Conservation (phyloP, 2,888 invertebrate species). For the Rhorus exstirpatorius region DNA sequence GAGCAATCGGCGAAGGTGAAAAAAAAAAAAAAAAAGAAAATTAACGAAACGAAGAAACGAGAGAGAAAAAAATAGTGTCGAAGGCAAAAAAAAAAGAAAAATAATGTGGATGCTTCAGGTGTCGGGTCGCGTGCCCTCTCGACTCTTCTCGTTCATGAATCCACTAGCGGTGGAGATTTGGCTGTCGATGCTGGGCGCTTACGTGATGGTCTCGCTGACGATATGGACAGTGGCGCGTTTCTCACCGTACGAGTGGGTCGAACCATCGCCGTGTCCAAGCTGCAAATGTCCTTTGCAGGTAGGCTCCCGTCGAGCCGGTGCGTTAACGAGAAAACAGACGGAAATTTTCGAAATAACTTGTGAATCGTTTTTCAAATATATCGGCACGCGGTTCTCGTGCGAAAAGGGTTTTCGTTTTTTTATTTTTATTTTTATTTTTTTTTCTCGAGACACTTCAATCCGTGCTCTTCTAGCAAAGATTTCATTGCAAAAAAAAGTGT, state of each 20-base stretch:
- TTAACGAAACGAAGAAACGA: conserved; percentile 1
- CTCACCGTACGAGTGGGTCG: conserved; percentile 94
- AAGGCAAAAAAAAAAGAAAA: conserved; percentile 35
- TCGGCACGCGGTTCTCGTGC: not conserved
- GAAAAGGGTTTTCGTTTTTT: not conserved
- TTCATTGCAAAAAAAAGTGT: not conserved
- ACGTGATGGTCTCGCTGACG: conserved; percentile 92
- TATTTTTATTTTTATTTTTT: not conserved
- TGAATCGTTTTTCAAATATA: conserved; percentile 27
- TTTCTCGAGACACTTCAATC: not conserved
- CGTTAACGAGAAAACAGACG: conserved; percentile 39
- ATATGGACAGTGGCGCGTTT: conserved; percentile 95
- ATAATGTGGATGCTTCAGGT: conserved; percentile 84
- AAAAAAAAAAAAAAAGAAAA: too few species aligned
- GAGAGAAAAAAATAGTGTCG: conserved; percentile 2
- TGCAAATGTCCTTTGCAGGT: conserved; percentile 86
- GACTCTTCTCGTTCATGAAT: conserved; percentile 94
- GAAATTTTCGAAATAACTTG: not conserved
- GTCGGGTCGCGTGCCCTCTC: conserved; percentile 89
- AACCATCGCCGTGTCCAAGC: conserved; percentile 88
- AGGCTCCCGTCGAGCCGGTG: conserved; percentile 80
- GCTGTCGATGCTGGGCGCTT: conserved; percentile 93
- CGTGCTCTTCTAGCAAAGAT: not conserved
- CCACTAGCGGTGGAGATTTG: conserved; percentile 95
- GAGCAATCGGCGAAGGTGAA: too few species aligned